These are phyloP conservation scores for Chaetodon trifasciatus DNA, from an alignment of 2,797 vertebrate genomes.

Conservation along the genomic window DNA sequence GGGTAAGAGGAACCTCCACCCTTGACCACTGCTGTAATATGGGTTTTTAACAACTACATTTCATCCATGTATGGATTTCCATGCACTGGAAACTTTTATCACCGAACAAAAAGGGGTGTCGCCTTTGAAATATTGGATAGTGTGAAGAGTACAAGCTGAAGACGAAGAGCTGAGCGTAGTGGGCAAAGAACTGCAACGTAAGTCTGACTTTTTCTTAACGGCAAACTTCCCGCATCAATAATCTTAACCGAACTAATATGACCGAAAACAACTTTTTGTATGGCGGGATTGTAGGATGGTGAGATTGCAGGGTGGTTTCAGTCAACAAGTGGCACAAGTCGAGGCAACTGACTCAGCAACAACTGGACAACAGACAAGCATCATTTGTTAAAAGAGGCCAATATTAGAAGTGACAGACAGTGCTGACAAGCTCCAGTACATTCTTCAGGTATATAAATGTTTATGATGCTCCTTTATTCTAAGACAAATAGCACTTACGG, in stretches of 20 bases:
- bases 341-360: not conserved
- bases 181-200: conserved; percentile 43
- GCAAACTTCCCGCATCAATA: not conserved
- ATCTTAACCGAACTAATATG: not conserved
- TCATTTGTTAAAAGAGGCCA: not conserved
- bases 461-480: not conserved
- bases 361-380: not conserved
- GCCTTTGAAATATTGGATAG: conserved; percentile 60
- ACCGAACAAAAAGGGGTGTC: conserved; percentile 80
- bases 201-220: conserved; percentile 31
- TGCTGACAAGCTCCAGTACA: not conserved
- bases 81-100: conserved; percentile 72
- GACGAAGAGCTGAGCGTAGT: conserved; percentile 24
- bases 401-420: not conserved
- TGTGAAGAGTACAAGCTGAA: conserved; percentile 49
- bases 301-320: not conserved
- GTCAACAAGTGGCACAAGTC: not conserved
- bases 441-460: not conserved
- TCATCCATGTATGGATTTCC: conserved; percentile 75
- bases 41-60: conserved; percentile 71
- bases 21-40: conserved; percentile 67
- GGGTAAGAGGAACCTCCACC: conserved; percentile 70
- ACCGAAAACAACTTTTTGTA: not conserved
- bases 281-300: not conserved
- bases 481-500: not conserved